Conservation (phyloP, 2,797 vertebrate species). For the Platalea minor region DNA sequence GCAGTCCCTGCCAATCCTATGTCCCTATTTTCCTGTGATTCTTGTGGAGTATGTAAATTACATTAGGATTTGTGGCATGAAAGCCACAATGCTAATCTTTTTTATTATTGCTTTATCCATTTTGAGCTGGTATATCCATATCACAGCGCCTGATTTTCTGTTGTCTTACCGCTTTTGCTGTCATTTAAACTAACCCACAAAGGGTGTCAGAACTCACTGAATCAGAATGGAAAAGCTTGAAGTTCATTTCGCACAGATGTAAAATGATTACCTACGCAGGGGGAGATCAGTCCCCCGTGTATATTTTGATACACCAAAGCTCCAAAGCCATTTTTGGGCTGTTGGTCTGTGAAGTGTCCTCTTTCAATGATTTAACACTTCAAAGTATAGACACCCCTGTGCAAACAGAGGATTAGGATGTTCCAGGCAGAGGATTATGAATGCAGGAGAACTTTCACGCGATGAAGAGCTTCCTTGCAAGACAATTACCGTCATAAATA, state of each 20-base stretch:
- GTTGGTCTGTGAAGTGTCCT: not conserved
- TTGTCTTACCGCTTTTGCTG: not conserved
- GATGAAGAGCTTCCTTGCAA: not conserved
- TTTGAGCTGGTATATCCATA: slow-evolving; percentile 2
- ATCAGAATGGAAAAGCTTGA: not conserved
- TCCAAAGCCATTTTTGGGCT: not conserved
- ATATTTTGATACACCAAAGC: not conserved
- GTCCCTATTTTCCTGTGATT: not conserved
- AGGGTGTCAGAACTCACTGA: not conserved
- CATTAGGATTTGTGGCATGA: not conserved
- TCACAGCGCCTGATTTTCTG: not conserved
- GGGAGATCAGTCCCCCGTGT: not conserved
- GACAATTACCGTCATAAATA: not conserved
- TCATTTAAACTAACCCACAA: not conserved
- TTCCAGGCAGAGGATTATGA: not conserved
- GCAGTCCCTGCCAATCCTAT: not conserved
- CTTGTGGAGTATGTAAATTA: not conserved
- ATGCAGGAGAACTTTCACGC: not conserved
- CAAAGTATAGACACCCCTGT: not conserved
- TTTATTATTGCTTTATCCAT: slow-evolving; percentile 36
- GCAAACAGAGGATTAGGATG: slow-evolving; percentile 1
- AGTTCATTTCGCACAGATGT: not conserved
- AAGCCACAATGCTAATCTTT: slow-evolving; percentile 18
- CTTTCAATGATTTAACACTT: not conserved
- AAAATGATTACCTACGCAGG: not conserved